These are phyloP conservation scores for Paradoxurus hermaphroditus DNA, from an alignment of 2,113 vertebrate species.

Conservation along the genomic window DNA sequence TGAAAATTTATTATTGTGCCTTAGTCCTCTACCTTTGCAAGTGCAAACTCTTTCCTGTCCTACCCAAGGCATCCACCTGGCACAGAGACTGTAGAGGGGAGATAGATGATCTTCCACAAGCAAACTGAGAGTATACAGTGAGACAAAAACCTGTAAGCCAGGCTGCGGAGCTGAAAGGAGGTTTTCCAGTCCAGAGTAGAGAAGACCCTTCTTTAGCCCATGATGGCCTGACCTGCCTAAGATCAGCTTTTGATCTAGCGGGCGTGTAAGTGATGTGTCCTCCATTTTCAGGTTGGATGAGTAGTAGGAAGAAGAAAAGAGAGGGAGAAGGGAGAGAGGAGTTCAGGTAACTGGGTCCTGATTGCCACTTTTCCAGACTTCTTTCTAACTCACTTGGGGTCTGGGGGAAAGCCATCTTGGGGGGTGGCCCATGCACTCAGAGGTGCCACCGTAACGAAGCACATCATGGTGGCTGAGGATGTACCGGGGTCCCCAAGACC, in stretches of 20 bases:
- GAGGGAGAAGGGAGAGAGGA: not conserved
- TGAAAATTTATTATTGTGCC: not conserved
- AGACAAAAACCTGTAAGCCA: not conserved
- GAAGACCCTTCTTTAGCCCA: not conserved
- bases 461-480: not conserved
- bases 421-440: not conserved
- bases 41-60: not conserved
- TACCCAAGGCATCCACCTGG: not conserved
- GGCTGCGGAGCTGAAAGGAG: not conserved
- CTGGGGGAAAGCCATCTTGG: not conserved
- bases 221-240: not conserved
- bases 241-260: not conserved
- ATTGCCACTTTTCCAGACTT: not conserved
- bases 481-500: not conserved
- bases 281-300: not conserved
- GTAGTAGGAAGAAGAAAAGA: not conserved
- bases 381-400: not conserved
- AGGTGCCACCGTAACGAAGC: not conserved
- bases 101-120: not conserved
- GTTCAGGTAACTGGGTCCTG: not conserved
- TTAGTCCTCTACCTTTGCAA: not conserved
- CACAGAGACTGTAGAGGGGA: not conserved
- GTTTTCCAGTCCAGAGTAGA: not conserved
- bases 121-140: not conserved
- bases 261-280: not conserved